A percentile compares a stretch with the other conserved stretches of the same genome.
phyloP scores from a whole-genome alignment of 2,113 vertebrate genomes.

The Seriola quinqueradiata region DNA sequence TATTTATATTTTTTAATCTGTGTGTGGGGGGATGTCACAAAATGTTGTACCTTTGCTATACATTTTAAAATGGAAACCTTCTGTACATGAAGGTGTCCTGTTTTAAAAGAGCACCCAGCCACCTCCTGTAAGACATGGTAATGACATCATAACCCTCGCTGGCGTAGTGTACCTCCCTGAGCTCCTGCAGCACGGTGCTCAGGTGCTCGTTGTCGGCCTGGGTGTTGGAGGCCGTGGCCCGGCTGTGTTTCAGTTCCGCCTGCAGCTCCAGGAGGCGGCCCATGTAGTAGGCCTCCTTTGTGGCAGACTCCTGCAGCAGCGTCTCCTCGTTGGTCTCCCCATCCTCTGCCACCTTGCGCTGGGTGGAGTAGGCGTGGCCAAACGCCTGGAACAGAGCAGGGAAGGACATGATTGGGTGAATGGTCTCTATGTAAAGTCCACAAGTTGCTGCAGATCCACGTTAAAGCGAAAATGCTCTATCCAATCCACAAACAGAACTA shows the following conservation, averaged over 20 bases:
- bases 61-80: too few species aligned
- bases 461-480: too few species aligned
- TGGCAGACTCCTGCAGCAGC: constrained; percentile 95
- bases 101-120: neutral
- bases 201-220: constrained; percentile 93
- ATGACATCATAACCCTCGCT: neutral
- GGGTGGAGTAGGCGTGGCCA: constrained; percentile 93
- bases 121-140: neutral
- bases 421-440: too few species aligned
- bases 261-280: constrained; percentile 94
- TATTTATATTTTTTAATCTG: too few species aligned
- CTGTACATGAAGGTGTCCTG: neutral
- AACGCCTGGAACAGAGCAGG: constrained; percentile 88
- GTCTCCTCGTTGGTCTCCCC: constrained; percentile 95
- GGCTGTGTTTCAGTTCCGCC: constrained; percentile 91
- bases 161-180: constrained; percentile 89
- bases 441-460: too few species aligned
- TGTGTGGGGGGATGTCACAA: neutral
- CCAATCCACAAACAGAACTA: too few species aligned
- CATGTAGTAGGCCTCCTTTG: constrained; percentile 95
- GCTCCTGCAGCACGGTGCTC: constrained; percentile 88
- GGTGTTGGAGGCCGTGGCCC: constrained; percentile 82
- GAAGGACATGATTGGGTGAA: neutral
- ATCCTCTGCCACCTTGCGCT: constrained; percentile 97
- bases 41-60: neutral